A percentile compares a stretch with the other conserved stretches of the same genome.
These are phyloP conservation scores for Amniataba percoides DNA, from an alignment of 2,797 vertebrate species.

Conservation along the genomic window DNA sequence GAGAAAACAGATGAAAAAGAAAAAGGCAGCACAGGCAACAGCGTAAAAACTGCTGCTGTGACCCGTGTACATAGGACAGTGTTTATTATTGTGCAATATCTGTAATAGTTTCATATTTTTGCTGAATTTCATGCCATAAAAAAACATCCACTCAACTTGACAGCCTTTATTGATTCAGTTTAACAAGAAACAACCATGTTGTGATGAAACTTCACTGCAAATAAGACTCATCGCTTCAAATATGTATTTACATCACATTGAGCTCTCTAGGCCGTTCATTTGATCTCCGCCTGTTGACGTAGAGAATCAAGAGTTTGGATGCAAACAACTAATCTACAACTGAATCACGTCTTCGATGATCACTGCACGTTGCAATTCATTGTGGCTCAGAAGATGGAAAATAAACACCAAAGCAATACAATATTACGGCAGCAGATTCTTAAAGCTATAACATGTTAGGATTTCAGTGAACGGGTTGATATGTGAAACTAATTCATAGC, in stretches of 20 bases:
- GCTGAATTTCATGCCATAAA: conserved; percentile 9
- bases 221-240: conserved; percentile 60
- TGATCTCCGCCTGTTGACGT: conserved; percentile 24
- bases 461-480: conserved; percentile 47
- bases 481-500: conserved; percentile 51
- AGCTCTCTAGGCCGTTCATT: conserved; percentile 38
- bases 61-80: conserved; percentile 44
- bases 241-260: conserved; percentile 68
- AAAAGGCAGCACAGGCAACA: conserved; percentile 32
- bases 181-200: conserved; percentile 64
- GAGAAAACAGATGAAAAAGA: conserved; percentile 62
- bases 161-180: conserved; percentile 76
- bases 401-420: conserved; percentile 56
- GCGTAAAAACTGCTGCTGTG: conserved; percentile 19
- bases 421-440: conserved; percentile 59
- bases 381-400: conserved; percentile 66
- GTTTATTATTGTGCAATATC: conserved; percentile 54
- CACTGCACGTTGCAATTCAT: conserved; percentile 54
- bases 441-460: conserved; percentile 75
- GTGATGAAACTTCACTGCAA: conserved; percentile 75
- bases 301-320: conserved; percentile 51
- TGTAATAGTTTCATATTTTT: conserved; percentile 21
- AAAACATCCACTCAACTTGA: conserved; percentile 48
- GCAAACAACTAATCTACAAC: conserved; percentile 62
- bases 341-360: conserved; percentile 59